These are phyloP conservation scores for Tachycineta bicolor DNA, from an alignment of 2,113 vertebrate genomes.

Conservation along the genomic window DNA sequence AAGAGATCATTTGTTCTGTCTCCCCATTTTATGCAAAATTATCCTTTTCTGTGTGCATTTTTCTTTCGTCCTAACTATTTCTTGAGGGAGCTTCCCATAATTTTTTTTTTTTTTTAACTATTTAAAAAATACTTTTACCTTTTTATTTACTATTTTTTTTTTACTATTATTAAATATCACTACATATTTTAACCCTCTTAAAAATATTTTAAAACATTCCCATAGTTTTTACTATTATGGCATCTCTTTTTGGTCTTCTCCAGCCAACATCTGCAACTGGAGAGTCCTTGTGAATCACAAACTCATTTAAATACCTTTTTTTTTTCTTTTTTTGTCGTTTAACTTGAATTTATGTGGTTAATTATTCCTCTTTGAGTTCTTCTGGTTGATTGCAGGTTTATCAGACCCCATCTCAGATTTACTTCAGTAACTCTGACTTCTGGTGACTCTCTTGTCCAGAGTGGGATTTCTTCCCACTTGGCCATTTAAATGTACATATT, in stretches of 20 bases:
- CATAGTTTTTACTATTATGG: background rate
- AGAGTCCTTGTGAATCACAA: background rate
- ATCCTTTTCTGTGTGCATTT: background rate
- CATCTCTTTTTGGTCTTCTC: background rate
- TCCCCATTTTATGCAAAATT: background rate
- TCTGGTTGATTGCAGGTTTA: background rate
- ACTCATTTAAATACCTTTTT: background rate
- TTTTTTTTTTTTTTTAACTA: fast-evolving
- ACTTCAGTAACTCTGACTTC: background rate
- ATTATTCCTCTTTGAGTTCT: background rate
- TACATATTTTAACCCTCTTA: background rate
- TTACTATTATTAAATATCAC: background rate
- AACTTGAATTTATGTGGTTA: background rate
- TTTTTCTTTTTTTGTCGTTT: fast-evolving
- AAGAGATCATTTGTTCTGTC: background rate
- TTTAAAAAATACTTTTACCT: background rate
- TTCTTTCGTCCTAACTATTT: background rate
- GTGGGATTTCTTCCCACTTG: background rate
- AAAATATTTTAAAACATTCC: background rate
- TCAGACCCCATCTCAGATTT: background rate
- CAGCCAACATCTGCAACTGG: background rate
- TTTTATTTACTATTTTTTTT: background rate
- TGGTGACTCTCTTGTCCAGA: background rate
- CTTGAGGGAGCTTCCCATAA: background rate
- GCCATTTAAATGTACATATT: background rate